Evolutionary conservation across 2,888 invertebrate species (phyloP), one percentile per base, ranked within the genome.

Genomic region (Cheiracanthium punctorium): DNA sequence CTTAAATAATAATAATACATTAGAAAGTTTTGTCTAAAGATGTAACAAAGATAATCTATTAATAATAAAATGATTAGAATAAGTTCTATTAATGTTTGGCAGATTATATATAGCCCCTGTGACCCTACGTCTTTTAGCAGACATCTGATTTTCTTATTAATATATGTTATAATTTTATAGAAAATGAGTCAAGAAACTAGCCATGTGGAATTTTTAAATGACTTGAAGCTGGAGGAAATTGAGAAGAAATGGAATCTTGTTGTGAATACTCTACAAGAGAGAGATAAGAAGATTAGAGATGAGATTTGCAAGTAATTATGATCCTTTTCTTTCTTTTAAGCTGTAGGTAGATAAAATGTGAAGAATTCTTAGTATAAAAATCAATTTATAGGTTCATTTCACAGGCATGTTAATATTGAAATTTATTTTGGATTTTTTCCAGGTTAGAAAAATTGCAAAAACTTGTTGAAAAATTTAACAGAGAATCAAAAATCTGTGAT

Each of bases 401-500:
- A n/a, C n/a, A n/a, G n/a, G n/a, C n/a, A n/a, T n/a, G n/a, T n/a
- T n/a, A n/a, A n/a, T n/a, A n/a, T n/a, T n/a, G n/a, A n/a, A n/a
- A n/a, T n/a, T n/a, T n/a, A 20, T 24, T 58, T 69, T 30, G 8
- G n/a, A 30, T 43, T 10, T n/a, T 28, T 76, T 80, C 41, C 41
- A 88, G 94, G 89, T 94, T 98, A 90, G 98, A 98, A 92, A 94
- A 97, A 89, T 93, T 98, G 91, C 97, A 98, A 92, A 94, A 97
- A 89, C 93, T 98, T 79, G 98, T 98, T n/a, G 98, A 98, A 92
- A 98, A 98, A 92, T 94, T 98, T n/a, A 93, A 93, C 89, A 91
- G 96, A 90, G 98, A 98, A 92, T 96, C 97, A 91, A 97, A 97
- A 92, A 95, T 96, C 91, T 96, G 96, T 43, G 98, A 98, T 91